Base-by-base conservation (phyloP, 2,888 invertebrate species). In the Diabrotica balteata region DNA sequence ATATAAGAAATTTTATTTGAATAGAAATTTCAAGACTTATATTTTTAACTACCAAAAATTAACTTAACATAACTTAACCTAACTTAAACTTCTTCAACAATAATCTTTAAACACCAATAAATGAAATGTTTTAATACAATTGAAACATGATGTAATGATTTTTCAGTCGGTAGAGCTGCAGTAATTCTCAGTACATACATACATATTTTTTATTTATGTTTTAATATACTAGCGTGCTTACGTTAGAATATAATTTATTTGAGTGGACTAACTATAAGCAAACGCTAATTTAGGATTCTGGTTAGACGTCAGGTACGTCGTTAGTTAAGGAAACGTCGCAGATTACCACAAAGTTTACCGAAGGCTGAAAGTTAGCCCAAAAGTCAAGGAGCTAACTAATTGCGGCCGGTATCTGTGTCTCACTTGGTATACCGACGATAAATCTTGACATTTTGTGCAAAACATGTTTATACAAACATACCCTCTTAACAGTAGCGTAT, bases 341-440 rank as follows among this genome's bases (percentile, higher is more conserved):
- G 64, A 70, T 67, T 70, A 67, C 70, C 67, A 59, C 64, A 67
- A 70, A 70, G 58, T 70, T 67, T 59, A 46, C 58, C 67, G 64
- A 67, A 63, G 63, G 53, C 66, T 60, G 63, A 66, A 63, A 69
- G 69, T 69, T 67, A 67, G 58, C 60, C 70, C 63, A n/a, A 68
- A 65, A 70, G 70, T 68, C 67, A 68, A 66, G 66, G 59, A 68
- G 66, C 61, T 60, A 68, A 70, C 66, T 70, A 68, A 70, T 70
- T 70, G 68, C 66, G 67, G 67, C 54, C 60, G 53, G 68, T 70
- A 66, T 68, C 66, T 58, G 57, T 50, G 66, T 70, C 68, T 63
- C 68, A 63, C 63, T 70, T 55, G 70, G 70, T 63, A 61, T 63
- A 60, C 68, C 63, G 68, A 61, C 59, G 43, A 66, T 70, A 70